Conservation (phyloP, 2,888 invertebrate genomes). For the Geophilus truncorum region DNA sequence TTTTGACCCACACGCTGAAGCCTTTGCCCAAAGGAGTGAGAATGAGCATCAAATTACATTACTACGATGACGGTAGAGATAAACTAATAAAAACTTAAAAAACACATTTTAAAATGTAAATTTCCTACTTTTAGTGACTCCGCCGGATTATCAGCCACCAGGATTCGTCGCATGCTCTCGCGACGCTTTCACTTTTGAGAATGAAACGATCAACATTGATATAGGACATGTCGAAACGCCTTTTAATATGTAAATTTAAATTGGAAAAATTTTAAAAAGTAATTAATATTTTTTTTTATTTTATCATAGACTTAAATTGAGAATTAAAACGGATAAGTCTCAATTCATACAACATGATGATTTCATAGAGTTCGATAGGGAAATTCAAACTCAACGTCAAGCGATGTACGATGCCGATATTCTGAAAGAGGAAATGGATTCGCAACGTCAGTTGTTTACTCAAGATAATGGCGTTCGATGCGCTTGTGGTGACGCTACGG, state of each 20-base stretch:
- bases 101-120: neutral
- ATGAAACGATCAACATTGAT: slow-evolving; percentile 47
- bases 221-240: slow-evolving; percentile 48
- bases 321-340: neutral
- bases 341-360: too few relatives aligned
- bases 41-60: slow-evolving; percentile 50
- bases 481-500: neutral
- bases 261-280: slow-evolving; percentile 4
- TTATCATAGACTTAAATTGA: slow-evolving; percentile 6
- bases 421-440: neutral
- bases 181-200: slow-evolving; percentile 45
- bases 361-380: too few relatives aligned
- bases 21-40: slow-evolving; percentile 48
- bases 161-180: slow-evolving; percentile 47
- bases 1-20: slow-evolving; percentile 47
- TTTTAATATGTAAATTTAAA: slow-evolving; percentile 30
- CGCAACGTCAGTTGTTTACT: neutral
- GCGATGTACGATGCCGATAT: neutral
- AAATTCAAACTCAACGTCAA: neutral
- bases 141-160: slow-evolving; percentile 50
- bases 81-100: neutral
- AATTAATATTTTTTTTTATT: neutral
- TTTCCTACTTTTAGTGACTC: slow-evolving; percentile 47
- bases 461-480: neutral
- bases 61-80: slow-evolving; percentile 50